A percentile compares a stretch with the other conserved stretches of the same genome.
phyloP scores from a whole-genome alignment of 1,140 invertebrate species.

The Lepidotrigona ventralis region DNA sequence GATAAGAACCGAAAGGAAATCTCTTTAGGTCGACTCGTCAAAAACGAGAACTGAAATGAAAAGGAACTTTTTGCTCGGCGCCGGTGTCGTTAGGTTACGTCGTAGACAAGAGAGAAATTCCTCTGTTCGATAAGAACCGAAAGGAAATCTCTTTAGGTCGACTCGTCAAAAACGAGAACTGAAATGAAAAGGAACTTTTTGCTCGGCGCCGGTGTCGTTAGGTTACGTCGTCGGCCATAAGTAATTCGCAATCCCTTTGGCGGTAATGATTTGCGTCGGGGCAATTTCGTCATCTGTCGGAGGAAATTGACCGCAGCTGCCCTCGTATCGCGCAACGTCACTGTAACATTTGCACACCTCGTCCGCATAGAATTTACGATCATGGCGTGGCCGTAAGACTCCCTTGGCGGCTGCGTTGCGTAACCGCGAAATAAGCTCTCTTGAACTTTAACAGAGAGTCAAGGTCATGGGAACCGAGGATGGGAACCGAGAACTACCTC shows the following conservation, averaged over 20 bases:
- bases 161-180: no score
- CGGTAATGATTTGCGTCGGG: constrained; percentile 30
- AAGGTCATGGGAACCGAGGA: constrained; percentile 47
- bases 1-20: no score
- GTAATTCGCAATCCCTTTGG: not conserved
- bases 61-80: no score
- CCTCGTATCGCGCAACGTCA: constrained; percentile 28
- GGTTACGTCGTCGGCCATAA: no score
- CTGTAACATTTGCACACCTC: constrained; percentile 37
- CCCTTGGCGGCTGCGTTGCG: constrained; percentile 36
- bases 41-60: no score
- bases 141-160: no score
- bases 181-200: no score
- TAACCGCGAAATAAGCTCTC: constrained; percentile 36
- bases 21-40: no score
- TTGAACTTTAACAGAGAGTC: constrained; percentile 46
- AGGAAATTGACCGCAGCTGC: constrained; percentile 58
- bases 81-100: no score
- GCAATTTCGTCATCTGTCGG: constrained; percentile 54
- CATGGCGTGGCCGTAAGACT: constrained; percentile 31
- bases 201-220: no score
- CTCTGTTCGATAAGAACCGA: no score
- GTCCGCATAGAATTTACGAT: constrained; percentile 58
- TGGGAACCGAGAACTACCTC: constrained; percentile 14
- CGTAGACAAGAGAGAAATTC: no score